Percentiles rank a stretch among this genome's conserved stretches.
Conservation (phyloP, 2,888 invertebrate genomes). For the Anarsia innoxiella region DNA sequence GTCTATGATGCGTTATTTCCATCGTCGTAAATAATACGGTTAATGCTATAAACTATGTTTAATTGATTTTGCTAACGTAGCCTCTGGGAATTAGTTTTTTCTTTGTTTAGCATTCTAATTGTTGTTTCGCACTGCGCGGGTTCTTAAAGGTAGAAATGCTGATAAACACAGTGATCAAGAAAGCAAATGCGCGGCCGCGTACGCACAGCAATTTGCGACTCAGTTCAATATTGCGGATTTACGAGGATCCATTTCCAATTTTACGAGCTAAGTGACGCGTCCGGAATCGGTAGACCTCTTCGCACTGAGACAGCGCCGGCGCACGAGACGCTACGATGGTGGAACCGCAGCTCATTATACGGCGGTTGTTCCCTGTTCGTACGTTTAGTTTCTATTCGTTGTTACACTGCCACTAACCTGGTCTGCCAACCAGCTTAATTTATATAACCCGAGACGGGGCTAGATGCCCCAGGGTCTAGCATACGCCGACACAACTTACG, state of each 20-base stretch:
- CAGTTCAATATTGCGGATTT: slow-evolving; percentile 55
- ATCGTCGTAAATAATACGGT: slow-evolving; percentile 7
- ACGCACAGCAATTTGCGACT: slow-evolving; percentile 55
- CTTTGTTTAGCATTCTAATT: slow-evolving; percentile 22
- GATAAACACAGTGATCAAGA: slow-evolving; percentile 40
- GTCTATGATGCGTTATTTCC: slow-evolving; percentile 12
- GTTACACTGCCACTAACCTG: slow-evolving; percentile 38
- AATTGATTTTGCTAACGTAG: slow-evolving; percentile 8
- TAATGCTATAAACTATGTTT: slow-evolving; percentile 7
- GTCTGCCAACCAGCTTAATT: slow-evolving; percentile 44
- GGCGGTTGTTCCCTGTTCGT: slow-evolving; percentile 32
- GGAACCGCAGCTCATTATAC: slow-evolving; percentile 30
- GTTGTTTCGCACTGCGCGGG: slow-evolving; percentile 21
- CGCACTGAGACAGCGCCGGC: slow-evolving; percentile 15
- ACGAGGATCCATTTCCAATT: slow-evolving; percentile 61
- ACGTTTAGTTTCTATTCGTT: slow-evolving; percentile 43
- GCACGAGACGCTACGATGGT: slow-evolving; percentile 25
- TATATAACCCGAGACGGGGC: slow-evolving; percentile 35
- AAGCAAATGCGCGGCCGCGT: slow-evolving; percentile 50
- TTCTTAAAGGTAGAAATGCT: slow-evolving; percentile 22
- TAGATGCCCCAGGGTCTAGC: slow-evolving; percentile 34
- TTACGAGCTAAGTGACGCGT: slow-evolving; percentile 53
- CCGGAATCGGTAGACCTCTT: slow-evolving; percentile 42
- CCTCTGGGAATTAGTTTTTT: neutral
- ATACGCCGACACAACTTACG: slow-evolving; percentile 37